Conservation (phyloP, 2,797 vertebrate genomes). For the Gymnothorax javanicus region DNA sequence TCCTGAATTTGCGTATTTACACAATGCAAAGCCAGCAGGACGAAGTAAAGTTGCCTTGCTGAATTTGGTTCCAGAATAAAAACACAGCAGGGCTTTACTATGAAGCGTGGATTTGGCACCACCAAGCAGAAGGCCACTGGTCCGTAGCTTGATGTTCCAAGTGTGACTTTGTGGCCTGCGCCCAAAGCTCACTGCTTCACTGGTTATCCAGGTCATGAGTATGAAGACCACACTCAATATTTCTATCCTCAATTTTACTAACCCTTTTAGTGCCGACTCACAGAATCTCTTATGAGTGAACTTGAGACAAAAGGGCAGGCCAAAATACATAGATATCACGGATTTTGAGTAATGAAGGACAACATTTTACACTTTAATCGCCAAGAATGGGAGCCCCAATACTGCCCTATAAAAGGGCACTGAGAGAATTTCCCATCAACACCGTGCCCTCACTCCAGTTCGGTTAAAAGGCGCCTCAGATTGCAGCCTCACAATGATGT, state of each 20-base stretch:
- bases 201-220: neutral
- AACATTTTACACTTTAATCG: neutral
- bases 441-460: neutral
- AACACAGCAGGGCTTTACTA: no score
- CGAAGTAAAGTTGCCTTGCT: no score
- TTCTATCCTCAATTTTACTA: neutral
- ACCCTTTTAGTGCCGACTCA: no score
- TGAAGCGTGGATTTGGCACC: no score
- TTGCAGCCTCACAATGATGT: conserved; percentile 10
- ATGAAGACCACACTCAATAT: neutral
- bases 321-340: neutral
- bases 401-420: neutral
- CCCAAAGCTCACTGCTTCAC: neutral
- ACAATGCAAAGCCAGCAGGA: no score
- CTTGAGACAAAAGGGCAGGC: neutral
- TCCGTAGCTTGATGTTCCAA: neutral
- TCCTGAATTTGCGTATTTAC: no score
- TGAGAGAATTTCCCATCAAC: neutral
- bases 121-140: no score
- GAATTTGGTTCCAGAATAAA: no score
- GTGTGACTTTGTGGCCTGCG: neutral
- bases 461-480: neutral
- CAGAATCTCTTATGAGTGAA: neutral
- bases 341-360: neutral
- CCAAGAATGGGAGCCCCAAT: neutral